Evolutionary conservation across 2,113 vertebrate genomes (phyloP).

Genomic region (Pterocles gutturalis): DNA sequence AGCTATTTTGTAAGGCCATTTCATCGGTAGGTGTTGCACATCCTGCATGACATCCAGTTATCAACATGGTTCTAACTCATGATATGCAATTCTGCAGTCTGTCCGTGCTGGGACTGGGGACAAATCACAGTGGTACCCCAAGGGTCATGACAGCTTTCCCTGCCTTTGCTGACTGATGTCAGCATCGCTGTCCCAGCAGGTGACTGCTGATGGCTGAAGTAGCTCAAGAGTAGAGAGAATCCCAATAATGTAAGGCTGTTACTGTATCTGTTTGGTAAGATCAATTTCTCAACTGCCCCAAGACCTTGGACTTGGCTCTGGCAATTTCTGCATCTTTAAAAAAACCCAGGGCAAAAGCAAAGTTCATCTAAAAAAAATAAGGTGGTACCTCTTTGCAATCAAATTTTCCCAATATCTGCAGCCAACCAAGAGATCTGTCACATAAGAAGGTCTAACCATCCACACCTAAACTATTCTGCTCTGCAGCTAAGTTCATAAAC

Average conservation of each 20-base stretch:
- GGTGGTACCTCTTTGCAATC: background rate
- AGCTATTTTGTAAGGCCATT: background rate
- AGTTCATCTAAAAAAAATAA: conserved; percentile 9
- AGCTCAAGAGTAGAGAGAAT: background rate
- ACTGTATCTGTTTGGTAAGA: background rate
- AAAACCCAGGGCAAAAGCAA: background rate
- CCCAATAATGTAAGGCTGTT: background rate
- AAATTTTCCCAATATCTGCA: background rate
- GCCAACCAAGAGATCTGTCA: background rate
- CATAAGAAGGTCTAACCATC: background rate
- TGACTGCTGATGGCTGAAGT: background rate
- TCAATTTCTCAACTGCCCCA: background rate
- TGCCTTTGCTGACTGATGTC: background rate
- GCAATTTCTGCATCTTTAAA: conserved; percentile 6
- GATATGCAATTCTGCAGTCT: background rate
- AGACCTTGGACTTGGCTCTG: background rate
- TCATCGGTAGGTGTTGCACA: background rate
- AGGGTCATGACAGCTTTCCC: background rate
- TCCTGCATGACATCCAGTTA: background rate
- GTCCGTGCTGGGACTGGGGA: background rate
- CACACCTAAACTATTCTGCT: conserved; percentile 5
- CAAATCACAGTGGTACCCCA: background rate
- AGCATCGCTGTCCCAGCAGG: background rate
- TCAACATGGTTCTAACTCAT: background rate
- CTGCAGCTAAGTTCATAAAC: conserved; percentile 22